Percentiles rank a stretch among this genome's conserved stretches.
These are phyloP conservation scores for Meloe dianella DNA, from an alignment of 2,888 invertebrate species.

Conservation along the genomic window DNA sequence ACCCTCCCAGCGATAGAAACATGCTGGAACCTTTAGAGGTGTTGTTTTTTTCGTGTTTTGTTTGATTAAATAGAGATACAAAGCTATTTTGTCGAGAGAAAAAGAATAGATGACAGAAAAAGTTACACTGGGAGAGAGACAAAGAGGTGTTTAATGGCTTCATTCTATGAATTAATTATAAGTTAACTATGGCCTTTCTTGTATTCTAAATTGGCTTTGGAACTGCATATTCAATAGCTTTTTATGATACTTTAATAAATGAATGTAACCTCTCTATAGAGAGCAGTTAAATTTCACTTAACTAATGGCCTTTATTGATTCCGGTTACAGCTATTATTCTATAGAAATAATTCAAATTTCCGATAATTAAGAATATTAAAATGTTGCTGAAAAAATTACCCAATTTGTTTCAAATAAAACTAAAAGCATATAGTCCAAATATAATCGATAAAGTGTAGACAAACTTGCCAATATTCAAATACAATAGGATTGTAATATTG, in stretches of 20 bases:
- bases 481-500: neutral
- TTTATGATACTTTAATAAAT: neutral
- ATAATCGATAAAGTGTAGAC: neutral
- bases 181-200: conserved; percentile 2
- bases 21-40: neutral
- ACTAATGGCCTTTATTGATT: conserved; percentile 14
- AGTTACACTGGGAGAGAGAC: neutral
- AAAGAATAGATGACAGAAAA: neutral
- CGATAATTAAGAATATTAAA: neutral
- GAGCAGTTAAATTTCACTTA: conserved; percentile 12
- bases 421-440: conserved; percentile 5
- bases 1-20: conserved; percentile 19
- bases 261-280: neutral
- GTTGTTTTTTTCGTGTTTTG: conserved; percentile 17
- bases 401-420: neutral
- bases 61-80: conserved; percentile 27
- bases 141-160: conserved; percentile 5
- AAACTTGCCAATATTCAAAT: neutral
- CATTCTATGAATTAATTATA: conserved; percentile 10
- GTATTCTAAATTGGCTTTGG: neutral
- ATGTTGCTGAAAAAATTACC: too few species aligned
- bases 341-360: neutral
- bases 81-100: neutral
- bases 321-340: neutral
- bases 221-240: neutral